Percentiles rank a stretch among this genome's conserved stretches.
Evolutionary conservation across 2,113 vertebrate species (phyloP).

Genomic region (Hippocampus guttulatus): DNA sequence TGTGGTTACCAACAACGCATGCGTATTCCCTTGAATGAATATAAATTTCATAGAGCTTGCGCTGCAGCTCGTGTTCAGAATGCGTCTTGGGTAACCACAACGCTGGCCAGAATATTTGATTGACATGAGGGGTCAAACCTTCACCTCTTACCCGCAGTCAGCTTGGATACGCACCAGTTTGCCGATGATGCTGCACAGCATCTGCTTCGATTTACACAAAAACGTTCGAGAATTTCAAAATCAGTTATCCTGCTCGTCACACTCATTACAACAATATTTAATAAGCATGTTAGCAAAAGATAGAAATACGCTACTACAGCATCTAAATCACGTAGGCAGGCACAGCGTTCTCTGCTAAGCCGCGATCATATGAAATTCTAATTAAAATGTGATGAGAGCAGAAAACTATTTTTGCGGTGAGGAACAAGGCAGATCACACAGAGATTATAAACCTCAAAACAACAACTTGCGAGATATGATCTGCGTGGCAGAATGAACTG

Average conservation of each 20-base stretch:
- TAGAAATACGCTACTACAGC: constrained; percentile 19
- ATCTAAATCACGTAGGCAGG: constrained; percentile 34
- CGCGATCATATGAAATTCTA: constrained; percentile 35
- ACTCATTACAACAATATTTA: not conserved
- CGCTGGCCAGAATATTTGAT: not conserved
- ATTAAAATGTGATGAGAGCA: constrained; percentile 36
- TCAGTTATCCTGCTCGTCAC: not conserved
- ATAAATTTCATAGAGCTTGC: not conserved
- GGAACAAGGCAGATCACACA: constrained; percentile 7
- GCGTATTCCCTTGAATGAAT: not conserved
- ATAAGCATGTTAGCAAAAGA: not conserved
- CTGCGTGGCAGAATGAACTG: constrained; percentile 15
- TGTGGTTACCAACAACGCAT: too few species aligned
- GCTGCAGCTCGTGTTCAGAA: not conserved
- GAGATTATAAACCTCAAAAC: constrained; percentile 1
- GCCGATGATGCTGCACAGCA: not conserved
- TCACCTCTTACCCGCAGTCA: not conserved
- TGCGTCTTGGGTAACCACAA: not conserved
- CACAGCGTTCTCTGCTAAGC: constrained; percentile 23
- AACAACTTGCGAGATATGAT: not conserved
- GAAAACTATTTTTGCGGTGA: constrained; percentile 20
- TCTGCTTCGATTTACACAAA: not conserved
- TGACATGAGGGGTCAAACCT: not conserved
- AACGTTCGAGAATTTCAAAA: not conserved
- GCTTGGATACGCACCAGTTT: not conserved